A percentile compares a stretch with the other conserved stretches of the same genome.
phyloP scores from a whole-genome alignment of 23 tunicate species.

The Halocynthia roretzi region DNA sequence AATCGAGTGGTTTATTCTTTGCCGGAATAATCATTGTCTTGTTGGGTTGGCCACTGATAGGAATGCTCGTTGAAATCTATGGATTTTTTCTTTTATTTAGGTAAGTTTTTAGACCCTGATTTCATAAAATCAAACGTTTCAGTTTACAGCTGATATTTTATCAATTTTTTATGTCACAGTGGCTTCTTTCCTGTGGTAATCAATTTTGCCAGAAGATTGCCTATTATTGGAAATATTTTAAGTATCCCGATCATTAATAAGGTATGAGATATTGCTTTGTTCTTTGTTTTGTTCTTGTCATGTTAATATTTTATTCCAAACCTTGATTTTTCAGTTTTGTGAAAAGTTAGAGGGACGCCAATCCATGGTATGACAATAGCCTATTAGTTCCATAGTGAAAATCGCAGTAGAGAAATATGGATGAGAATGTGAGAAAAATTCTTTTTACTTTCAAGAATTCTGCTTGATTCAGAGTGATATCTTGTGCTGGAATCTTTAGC shows the following conservation, averaged over 20 bases:
- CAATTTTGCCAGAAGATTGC: constrained; percentile 67
- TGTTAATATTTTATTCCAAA: neutral
- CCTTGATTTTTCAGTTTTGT: constrained; percentile 49
- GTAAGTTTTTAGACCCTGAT: constrained; percentile 19
- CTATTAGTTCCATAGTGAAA: too few relatives aligned
- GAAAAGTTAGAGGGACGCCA: constrained; percentile 73
- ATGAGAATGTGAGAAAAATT: too few relatives aligned
- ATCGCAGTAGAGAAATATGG: too few relatives aligned
- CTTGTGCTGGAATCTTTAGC: too few relatives aligned
- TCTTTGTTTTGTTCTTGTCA: neutral
- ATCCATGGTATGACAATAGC: constrained; percentile 61
- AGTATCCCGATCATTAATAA: constrained; percentile 69
- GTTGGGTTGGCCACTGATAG: constrained; percentile 95
- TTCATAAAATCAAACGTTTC: neutral
- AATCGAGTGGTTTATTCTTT: constrained; percentile 90
- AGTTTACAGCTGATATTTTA: neutral
- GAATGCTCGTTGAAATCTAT: constrained; percentile 91
- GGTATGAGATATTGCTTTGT: constrained; percentile 22
- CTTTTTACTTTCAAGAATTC: too few relatives aligned
- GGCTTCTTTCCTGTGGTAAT: constrained; percentile 96
- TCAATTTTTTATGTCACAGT: constrained; percentile 12
- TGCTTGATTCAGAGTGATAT: too few relatives aligned
- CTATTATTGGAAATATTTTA: constrained; percentile 66
- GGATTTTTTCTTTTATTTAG: constrained; percentile 94
- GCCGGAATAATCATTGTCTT: constrained; percentile 85